Conservation (phyloP, 35 echinoderm and acorn worm genomes). For the Holothuria glaberrima region DNA sequence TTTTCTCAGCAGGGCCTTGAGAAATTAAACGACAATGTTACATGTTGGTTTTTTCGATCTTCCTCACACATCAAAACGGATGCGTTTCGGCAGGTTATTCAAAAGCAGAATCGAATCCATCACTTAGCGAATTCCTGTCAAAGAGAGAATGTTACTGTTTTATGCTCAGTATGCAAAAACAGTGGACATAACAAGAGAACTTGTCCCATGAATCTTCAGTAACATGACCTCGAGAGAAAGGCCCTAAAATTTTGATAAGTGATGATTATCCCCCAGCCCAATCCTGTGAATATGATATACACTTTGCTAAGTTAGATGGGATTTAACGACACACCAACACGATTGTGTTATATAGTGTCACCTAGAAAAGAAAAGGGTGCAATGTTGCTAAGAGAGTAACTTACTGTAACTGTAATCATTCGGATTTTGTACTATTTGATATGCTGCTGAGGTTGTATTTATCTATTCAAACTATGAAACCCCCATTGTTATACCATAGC, state of each 20-base stretch:
- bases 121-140: conserved; percentile 30
- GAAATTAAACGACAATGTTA: conserved; percentile 49
- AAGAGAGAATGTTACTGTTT: background rate
- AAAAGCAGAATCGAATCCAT: conserved; percentile 41
- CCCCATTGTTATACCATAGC: conserved; percentile 1
- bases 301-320: too few species aligned
- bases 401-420: background rate
- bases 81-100: conserved; percentile 27
- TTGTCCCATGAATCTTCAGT: background rate
- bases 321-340: too few species aligned
- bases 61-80: conserved; percentile 43
- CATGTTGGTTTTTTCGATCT: conserved; percentile 7
- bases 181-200: conserved; percentile 38
- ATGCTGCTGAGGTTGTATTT: conserved; percentile 23
- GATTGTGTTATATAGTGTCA: too few species aligned
- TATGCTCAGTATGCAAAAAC: conserved; percentile 30
- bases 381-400: background rate
- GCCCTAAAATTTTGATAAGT: background rate
- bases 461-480: background rate
- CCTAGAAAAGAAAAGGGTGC: too few species aligned
- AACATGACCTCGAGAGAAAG: background rate
- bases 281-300: too few species aligned
- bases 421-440: background rate
- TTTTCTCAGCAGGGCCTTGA: conserved; percentile 40
- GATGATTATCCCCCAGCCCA: too few species aligned